Conservation (phyloP, 2,797 vertebrate species). For the Sebastiscus tertius region DNA sequence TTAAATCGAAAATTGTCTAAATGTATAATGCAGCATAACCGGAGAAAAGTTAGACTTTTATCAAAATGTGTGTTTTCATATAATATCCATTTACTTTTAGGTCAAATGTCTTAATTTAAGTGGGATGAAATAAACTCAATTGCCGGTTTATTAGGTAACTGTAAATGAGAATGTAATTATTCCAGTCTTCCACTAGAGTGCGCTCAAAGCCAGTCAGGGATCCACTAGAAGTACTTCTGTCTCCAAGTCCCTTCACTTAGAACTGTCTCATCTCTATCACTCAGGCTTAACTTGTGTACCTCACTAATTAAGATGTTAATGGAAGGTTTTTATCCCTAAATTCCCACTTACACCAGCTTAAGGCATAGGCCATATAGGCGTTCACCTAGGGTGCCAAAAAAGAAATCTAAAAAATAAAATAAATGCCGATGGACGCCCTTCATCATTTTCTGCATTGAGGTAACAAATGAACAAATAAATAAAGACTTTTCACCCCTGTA, state of each 20-base stretch:
- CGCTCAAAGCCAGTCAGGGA: slow-evolving; percentile 12
- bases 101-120: not conserved
- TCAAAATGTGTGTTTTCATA: not conserved
- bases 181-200: slow-evolving; percentile 44
- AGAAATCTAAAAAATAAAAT: too few species aligned
- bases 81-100: not conserved
- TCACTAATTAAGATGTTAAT: not conserved
- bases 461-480: too few species aligned
- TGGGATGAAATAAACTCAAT: not conserved
- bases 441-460: too few species aligned
- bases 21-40: not conserved
- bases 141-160: not conserved
- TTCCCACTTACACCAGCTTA: too few species aligned
- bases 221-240: not conserved
- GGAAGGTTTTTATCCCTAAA: not conserved
- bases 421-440: too few species aligned
- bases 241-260: too few species aligned
- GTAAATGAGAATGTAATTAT: not conserved
- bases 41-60: not conserved
- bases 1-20: not conserved
- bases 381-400: too few species aligned
- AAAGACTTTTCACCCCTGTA: too few species aligned
- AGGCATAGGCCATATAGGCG: too few species aligned
- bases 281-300: not conserved
- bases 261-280: not conserved